Percentiles rank a stretch among this genome's conserved stretches.
Evolutionary conservation across 2,888 invertebrate species (phyloP).

Genomic region (Melanargia galathea): DNA sequence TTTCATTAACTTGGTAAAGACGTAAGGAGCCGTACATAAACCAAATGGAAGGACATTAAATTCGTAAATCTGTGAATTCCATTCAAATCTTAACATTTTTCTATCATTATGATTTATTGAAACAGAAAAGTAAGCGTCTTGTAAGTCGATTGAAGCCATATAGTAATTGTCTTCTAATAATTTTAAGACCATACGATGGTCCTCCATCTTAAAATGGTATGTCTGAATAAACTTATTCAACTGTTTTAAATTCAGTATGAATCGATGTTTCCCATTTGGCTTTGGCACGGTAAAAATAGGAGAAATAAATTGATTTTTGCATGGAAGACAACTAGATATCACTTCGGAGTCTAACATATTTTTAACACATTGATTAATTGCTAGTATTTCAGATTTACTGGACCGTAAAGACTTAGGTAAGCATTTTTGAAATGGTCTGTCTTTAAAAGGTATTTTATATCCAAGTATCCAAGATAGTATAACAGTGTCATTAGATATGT

Average conservation of each 20-base stretch:
- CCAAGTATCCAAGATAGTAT: background rate
- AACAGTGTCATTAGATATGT: too few species aligned
- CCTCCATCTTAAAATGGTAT: constrained; percentile 41
- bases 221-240: constrained; percentile 37
- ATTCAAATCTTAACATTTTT: constrained; percentile 1
- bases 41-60: background rate
- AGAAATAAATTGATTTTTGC: too few species aligned
- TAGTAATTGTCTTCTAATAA: too few species aligned
- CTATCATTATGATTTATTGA: background rate
- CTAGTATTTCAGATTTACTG: background rate
- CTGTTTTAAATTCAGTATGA: constrained; percentile 39
- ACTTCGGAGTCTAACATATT: background rate
- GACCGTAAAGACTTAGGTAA: background rate
- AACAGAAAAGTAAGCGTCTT: too few species aligned
- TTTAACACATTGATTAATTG: background rate
- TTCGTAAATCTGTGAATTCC: background rate
- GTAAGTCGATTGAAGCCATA: too few species aligned
- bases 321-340: too few species aligned
- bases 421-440: background rate
- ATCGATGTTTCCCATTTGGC: constrained; percentile 35
- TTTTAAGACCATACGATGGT: constrained; percentile 20
- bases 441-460: background rate
- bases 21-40: background rate
- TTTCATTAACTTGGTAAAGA: background rate
- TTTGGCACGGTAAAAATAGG: constrained; percentile 21